These are phyloP conservation scores for Leuciscus idus DNA, from an alignment of 2,113 vertebrate genomes.

Conservation along the genomic window DNA sequence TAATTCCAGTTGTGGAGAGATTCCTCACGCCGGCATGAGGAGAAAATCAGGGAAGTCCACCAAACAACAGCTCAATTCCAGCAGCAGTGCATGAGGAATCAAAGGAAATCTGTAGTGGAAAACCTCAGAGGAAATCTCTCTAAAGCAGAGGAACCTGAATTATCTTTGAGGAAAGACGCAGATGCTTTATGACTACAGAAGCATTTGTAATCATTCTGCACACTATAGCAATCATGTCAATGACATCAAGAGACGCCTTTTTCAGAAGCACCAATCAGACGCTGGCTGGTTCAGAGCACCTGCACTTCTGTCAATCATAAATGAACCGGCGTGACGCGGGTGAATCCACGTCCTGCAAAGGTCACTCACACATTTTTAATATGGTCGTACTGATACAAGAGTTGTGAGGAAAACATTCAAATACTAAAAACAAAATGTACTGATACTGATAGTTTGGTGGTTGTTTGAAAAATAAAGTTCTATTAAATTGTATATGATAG, in stretches of 20 bases:
- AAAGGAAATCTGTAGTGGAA: background rate
- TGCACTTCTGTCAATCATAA: background rate
- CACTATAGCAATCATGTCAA: background rate
- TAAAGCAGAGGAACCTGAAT: background rate
- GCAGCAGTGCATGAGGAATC: background rate
- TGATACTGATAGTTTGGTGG: background rate
- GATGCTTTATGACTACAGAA: background rate
- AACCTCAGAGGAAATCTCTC: background rate
- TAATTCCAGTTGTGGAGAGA: conserved; percentile 5
- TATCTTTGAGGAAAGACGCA: background rate
- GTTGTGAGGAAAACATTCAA: background rate
- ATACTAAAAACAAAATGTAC: background rate
- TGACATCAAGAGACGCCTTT: background rate
- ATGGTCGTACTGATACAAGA: background rate
- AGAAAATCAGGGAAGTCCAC: background rate
- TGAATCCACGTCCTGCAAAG: background rate
- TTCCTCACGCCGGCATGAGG: background rate
- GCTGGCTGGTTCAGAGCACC: background rate
- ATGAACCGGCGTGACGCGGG: background rate
- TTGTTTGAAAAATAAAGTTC: background rate
- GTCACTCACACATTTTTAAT: background rate
- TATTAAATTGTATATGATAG: background rate
- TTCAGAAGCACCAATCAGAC: background rate
- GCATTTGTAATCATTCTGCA: background rate
- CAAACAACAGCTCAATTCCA: background rate